phyloP scores from a whole-genome alignment of 2,888 invertebrate species.

The Acrobasis repandana region DNA sequence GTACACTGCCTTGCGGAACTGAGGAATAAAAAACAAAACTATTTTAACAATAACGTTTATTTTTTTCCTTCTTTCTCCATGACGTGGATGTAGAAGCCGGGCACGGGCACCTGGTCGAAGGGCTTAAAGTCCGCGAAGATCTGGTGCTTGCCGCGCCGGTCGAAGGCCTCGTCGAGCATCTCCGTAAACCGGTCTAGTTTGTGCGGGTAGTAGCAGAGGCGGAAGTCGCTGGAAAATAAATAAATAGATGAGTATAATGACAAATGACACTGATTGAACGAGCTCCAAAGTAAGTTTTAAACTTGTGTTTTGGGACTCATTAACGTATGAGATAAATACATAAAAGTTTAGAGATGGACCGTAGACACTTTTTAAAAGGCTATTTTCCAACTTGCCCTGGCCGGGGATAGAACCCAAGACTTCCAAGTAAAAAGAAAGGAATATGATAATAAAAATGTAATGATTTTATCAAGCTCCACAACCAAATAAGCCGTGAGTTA shows the following conservation, averaged over 20 bases:
- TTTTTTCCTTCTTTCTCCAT: constrained; percentile 85
- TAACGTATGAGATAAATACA: too few species aligned
- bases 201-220: constrained; percentile 95
- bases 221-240: constrained; percentile 86
- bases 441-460: too few species aligned
- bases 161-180: constrained; percentile 89
- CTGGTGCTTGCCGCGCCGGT: constrained; percentile 83
- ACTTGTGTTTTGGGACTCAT: too few species aligned
- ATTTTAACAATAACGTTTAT: neutral
- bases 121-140: constrained; percentile 93
- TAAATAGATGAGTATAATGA: neutral
- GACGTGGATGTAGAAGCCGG: constrained; percentile 94
- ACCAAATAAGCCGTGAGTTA: too few species aligned
- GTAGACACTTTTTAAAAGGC: too few species aligned
- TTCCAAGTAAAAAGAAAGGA: too few species aligned
- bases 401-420: too few species aligned
- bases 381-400: too few species aligned
- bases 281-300: too few species aligned
- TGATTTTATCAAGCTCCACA: too few species aligned
- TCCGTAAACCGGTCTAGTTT: constrained; percentile 86
- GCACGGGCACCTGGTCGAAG: constrained; percentile 83
- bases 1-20: constrained; percentile 1
- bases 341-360: too few species aligned
- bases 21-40: neutral
- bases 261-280: too few species aligned